Conservation (phyloP, 2,113 vertebrate species). For the Deroptyus accipitrinus region DNA sequence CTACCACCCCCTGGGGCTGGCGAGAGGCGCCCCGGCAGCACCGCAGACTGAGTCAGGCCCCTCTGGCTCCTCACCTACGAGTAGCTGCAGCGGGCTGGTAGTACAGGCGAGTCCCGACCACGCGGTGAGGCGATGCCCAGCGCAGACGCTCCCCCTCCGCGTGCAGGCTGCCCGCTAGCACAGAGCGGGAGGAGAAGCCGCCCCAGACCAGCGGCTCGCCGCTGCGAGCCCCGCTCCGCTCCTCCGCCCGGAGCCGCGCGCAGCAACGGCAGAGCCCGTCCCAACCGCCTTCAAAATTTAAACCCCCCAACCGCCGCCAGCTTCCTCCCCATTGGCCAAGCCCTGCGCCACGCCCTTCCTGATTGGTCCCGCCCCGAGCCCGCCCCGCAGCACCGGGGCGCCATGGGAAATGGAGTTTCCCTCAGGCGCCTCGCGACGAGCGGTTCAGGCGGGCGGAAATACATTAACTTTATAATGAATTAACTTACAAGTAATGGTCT, state of each 20-base stretch:
- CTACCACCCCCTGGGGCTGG: accelerated
- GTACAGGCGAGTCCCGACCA: not conserved
- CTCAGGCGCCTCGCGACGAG: not conserved
- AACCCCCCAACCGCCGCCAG: not conserved
- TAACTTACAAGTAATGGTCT: not conserved
- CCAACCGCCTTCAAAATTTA: not conserved
- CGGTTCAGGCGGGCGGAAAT: accelerated
- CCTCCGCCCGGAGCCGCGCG: accelerated
- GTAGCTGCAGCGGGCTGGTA: accelerated
- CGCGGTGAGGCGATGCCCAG: not conserved
- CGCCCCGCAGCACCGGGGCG: not conserved
- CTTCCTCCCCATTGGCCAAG: not conserved
- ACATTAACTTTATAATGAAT: accelerated
- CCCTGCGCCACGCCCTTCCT: accelerated
- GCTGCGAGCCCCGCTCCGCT: accelerated
- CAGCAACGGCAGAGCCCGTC: accelerated
- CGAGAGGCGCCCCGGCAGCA: not conserved
- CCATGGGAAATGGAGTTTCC: not conserved
- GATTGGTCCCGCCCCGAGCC: not conserved
- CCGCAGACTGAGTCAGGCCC: accelerated
- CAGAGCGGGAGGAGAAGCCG: not conserved
- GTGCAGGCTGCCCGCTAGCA: accelerated
- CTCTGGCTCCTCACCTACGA: not conserved
- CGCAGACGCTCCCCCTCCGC: too few species aligned
- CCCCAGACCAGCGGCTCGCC: not conserved